phyloP scores from a whole-genome alignment of 2,113 vertebrate species.

The Callithrix jacchus region DNA sequence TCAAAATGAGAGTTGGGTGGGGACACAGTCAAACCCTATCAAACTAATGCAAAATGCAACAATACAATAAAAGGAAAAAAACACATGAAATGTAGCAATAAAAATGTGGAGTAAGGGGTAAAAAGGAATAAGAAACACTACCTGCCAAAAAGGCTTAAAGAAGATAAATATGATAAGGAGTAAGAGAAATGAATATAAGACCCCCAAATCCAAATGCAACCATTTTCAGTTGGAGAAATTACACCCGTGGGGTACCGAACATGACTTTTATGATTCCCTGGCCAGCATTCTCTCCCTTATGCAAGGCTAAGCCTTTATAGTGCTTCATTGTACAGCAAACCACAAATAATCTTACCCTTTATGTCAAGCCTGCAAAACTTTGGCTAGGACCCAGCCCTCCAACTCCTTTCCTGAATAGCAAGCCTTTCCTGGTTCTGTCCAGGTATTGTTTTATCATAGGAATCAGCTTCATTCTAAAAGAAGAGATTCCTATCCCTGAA shows the following conservation, averaged over 20 bases:
- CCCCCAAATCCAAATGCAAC: not conserved
- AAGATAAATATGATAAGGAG: not conserved
- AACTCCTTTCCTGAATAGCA: slow-evolving; percentile 28
- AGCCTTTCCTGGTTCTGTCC: not conserved
- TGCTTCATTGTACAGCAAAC: not conserved
- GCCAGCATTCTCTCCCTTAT: not conserved
- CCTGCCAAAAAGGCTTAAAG: not conserved
- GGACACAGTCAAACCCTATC: too few species aligned
- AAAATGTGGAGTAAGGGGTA: not conserved
- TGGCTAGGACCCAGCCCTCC: not conserved
- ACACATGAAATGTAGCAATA: not conserved
- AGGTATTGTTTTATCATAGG: not conserved
- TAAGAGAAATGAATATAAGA: not conserved
- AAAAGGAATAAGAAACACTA: not conserved
- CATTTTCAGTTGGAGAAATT: not conserved
- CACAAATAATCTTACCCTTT: not conserved
- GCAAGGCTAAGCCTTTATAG: not conserved
- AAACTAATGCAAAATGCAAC: not conserved
- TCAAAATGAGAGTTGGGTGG: too few species aligned
- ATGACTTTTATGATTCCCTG: not conserved
- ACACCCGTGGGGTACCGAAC: not conserved
- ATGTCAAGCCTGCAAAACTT: not conserved
- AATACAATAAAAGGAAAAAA: not conserved
- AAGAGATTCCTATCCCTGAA: not conserved
- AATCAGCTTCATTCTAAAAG: slow-evolving; percentile 10